These are phyloP conservation scores for Tyria jacobaeae DNA, from an alignment of 2,888 invertebrate species.

Conservation along the genomic window DNA sequence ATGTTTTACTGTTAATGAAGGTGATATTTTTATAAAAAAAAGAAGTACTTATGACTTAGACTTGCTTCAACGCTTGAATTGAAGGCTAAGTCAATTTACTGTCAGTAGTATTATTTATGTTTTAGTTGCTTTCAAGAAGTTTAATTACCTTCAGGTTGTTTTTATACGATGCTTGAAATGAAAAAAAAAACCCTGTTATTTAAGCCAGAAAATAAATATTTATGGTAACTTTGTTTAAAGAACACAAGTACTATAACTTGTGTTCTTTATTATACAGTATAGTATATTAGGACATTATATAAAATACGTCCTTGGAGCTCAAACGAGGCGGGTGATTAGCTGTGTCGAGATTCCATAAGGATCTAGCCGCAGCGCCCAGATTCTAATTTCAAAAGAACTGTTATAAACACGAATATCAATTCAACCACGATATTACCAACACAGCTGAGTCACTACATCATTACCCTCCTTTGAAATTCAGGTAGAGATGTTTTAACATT, in stretches of 20 bases:
- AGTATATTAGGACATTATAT: too few species aligned
- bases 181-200: neutral
- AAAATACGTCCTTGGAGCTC: too few species aligned
- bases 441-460: slow-evolving; percentile 16
- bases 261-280: too few species aligned
- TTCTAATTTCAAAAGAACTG: neutral
- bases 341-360: neutral
- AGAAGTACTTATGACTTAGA: neutral
- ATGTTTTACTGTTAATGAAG: neutral
- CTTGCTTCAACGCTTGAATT: neutral
- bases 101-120: neutral
- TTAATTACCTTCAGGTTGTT: neutral
- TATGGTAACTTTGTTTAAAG: neutral
- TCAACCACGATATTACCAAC: neutral
- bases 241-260: too few species aligned
- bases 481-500: slow-evolving; percentile 24
- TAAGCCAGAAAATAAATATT: neutral
- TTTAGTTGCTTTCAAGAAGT: slow-evolving; percentile 1
- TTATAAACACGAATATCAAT: neutral
- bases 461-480: slow-evolving; percentile 23
- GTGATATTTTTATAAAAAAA: neutral
- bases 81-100: slow-evolving; percentile 1
- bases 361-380: neutral
- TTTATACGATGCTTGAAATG: neutral
- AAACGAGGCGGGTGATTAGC: neutral